phyloP scores from a whole-genome alignment of 1,140 invertebrate species.

The Agraylea sexmaculata region DNA sequence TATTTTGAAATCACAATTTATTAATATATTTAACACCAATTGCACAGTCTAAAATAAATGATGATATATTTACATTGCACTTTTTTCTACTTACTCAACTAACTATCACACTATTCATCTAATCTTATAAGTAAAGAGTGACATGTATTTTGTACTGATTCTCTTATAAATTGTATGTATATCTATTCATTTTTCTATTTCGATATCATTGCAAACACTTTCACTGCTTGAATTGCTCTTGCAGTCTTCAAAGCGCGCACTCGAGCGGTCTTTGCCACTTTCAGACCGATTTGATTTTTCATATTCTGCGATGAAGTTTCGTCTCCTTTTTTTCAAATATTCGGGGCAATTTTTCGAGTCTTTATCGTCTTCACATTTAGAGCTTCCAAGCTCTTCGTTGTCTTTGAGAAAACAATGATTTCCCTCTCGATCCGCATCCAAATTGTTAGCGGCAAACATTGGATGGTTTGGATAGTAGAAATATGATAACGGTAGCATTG shows the following conservation, averaged over 20 bases:
- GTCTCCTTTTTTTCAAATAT: constrained; percentile 15
- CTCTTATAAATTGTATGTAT: background rate
- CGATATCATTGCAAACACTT: constrained; percentile 39
- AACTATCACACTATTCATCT: no score
- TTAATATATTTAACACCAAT: no score
- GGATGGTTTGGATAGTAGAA: constrained; percentile 39
- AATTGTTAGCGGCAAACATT: constrained; percentile 28
- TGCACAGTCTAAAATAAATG: no score
- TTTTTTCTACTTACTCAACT: no score
- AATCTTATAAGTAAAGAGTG: no score
- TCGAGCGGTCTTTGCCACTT: constrained; percentile 14
- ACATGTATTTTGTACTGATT: no score
- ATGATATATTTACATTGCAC: no score
- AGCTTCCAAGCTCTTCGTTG: constrained; percentile 9
- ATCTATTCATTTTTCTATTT: constrained; percentile 33
- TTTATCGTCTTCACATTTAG: constrained; percentile 8
- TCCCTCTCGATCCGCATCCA: no score
- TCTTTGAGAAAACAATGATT: no score
- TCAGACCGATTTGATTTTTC: constrained; percentile 5
- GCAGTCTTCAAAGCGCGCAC: constrained; percentile 27
- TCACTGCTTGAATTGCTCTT: constrained; percentile 30
- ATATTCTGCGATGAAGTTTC: constrained; percentile 11
- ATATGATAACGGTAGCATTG: constrained; percentile 33
- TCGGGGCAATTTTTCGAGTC: constrained; percentile 15
- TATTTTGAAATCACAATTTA: no score